Evolutionary conservation across 2,888 invertebrate species (phyloP).

Genomic region (Nudaria mundana): DNA sequence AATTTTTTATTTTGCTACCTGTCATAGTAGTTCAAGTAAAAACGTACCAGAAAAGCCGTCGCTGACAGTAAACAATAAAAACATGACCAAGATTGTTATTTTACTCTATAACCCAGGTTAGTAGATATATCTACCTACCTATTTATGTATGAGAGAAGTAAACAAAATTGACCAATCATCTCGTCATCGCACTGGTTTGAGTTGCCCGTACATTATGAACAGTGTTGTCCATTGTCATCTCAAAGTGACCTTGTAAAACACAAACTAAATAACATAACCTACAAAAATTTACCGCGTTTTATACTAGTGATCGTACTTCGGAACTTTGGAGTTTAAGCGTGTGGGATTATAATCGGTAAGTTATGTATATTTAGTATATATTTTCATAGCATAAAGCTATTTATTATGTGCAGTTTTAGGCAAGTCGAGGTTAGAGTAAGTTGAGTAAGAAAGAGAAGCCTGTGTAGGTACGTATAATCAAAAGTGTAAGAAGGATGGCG

Average conservation of each 20-base stretch:
- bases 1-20: too few relatives aligned
- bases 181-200: background rate
- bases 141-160: too few relatives aligned
- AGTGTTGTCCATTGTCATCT: background rate
- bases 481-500: constrained; percentile 22
- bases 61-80: too few relatives aligned
- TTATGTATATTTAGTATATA: constrained; percentile 13
- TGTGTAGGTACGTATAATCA: constrained; percentile 10
- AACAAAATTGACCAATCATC: background rate
- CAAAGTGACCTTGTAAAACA: constrained; percentile 31
- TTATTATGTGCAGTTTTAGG: too few relatives aligned
- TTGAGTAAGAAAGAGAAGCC: background rate
- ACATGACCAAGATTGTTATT: background rate
- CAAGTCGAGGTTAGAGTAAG: too few relatives aligned
- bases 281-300: constrained; percentile 39
- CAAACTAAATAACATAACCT: constrained; percentile 43
- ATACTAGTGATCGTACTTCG: constrained; percentile 16
- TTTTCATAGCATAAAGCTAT: background rate
- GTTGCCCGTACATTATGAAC: background rate
- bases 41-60: too few relatives aligned
- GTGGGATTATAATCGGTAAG: constrained; percentile 29
- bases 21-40: too few relatives aligned
- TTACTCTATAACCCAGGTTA: background rate
- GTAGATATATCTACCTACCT: background rate
- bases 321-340: constrained; percentile 17